Conservation (phyloP, 2,797 vertebrate genomes). For the Cottoperca gobio region DNA sequence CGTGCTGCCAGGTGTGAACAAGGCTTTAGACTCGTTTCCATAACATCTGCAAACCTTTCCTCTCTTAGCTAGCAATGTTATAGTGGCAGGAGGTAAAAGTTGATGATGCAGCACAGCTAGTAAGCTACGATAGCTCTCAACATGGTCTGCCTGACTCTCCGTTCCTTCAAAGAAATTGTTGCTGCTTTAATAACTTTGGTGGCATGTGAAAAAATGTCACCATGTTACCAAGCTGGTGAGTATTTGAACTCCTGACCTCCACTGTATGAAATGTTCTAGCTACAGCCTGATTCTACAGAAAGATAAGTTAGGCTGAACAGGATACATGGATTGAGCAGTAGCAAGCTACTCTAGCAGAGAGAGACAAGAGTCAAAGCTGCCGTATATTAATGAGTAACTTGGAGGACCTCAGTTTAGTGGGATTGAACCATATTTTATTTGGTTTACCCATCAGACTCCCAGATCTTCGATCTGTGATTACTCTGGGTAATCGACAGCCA, state of each 20-base stretch:
- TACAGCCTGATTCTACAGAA: background rate
- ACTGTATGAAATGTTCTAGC: background rate
- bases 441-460: slow-evolving; percentile 84
- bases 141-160: background rate
- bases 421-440: background rate
- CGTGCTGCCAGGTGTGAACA: no score
- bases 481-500: slow-evolving; percentile 84
- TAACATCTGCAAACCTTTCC: background rate
- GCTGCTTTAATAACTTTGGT: background rate
- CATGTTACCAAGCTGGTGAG: background rate
- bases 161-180: background rate
- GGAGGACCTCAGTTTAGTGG: background rate
- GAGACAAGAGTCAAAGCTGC: background rate
- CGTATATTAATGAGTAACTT: background rate
- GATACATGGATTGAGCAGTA: background rate
- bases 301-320: background rate
- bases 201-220: background rate
- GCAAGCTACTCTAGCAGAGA: background rate
- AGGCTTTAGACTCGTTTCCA: background rate
- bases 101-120: background rate
- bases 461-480: slow-evolving; percentile 88
- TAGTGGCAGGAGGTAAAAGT: background rate
- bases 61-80: background rate
- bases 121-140: background rate
- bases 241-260: background rate